Evolutionary conservation across 1,140 invertebrate species (phyloP).

Genomic region (Caerostris darwini): DNA sequence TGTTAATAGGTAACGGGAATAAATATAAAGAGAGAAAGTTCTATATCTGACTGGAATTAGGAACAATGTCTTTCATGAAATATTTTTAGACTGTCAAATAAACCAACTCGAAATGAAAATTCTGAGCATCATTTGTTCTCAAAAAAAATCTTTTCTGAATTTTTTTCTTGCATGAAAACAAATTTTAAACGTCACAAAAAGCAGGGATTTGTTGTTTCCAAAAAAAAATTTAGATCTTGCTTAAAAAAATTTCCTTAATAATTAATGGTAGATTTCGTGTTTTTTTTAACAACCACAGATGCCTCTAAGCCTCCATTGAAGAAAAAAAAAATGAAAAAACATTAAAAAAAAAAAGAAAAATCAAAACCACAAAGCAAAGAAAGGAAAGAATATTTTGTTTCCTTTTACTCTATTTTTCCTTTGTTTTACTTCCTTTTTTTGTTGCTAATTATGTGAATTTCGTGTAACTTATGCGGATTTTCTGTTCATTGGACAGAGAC

Average conservation of each 20-base stretch:
- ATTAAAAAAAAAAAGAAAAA: background rate
- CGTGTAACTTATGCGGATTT: background rate
- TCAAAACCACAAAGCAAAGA: background rate
- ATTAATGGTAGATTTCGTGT: background rate
- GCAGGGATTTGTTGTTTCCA: background rate
- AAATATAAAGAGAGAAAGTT: no score
- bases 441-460: background rate
- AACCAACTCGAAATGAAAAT: no score
- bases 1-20: no score
- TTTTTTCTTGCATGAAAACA: background rate
- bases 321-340: no score
- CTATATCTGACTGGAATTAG: no score
- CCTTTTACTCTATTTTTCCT: background rate
- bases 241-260: background rate
- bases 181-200: background rate
- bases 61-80: no score
- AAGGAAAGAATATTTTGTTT: background rate
- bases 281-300: background rate
- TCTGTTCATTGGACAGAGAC: constrained; percentile 10
- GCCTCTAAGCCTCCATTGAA: background rate
- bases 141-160: no score
- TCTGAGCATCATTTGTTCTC: no score
- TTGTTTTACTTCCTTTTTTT: background rate
- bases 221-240: background rate
- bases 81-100: no score